A percentile compares a stretch with the other conserved stretches of the same genome.
Conservation (phyloP, 2,113 vertebrate genomes). For the Kryptolebias marmoratus region DNA sequence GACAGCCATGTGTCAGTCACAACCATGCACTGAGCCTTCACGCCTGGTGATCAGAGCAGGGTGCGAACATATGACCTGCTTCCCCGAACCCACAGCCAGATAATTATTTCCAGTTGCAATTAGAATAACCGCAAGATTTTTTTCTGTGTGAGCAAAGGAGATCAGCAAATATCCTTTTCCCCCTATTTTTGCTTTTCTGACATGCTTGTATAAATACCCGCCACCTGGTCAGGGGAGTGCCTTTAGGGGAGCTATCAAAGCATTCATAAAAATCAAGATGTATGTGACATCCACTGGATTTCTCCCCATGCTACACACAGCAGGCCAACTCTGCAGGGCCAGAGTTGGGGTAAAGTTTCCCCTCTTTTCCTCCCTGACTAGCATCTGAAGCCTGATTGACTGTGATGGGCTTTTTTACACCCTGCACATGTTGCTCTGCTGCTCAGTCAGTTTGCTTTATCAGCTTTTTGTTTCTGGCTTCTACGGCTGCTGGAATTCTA, state of each 20-base stretch:
- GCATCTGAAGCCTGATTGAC: slow-evolving; percentile 76
- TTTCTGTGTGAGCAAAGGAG: slow-evolving; percentile 57
- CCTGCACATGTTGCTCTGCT: slow-evolving; percentile 75
- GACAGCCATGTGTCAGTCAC: slow-evolving; percentile 66
- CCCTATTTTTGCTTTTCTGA: slow-evolving; percentile 66
- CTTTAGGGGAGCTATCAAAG: slow-evolving; percentile 79
- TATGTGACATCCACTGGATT: slow-evolving; percentile 79
- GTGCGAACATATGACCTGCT: slow-evolving; percentile 69
- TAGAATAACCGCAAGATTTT: slow-evolving; percentile 67
- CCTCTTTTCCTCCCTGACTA: slow-evolving; percentile 66
- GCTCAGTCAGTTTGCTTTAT: slow-evolving; percentile 42
- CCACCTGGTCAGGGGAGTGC: slow-evolving; percentile 78
- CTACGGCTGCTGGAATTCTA: slow-evolving; percentile 40
- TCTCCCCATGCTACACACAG: slow-evolving; percentile 59
- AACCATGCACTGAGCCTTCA: slow-evolving; percentile 59
- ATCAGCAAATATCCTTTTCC: slow-evolving; percentile 69
- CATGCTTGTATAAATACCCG: slow-evolving; percentile 77
- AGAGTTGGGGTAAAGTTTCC: slow-evolving; percentile 73
- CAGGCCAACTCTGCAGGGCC: slow-evolving; percentile 70
- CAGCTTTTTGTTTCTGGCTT: slow-evolving; percentile 61
- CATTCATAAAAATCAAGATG: slow-evolving; percentile 82
- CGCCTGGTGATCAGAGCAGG: slow-evolving; percentile 68
- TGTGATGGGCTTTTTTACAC: slow-evolving; percentile 77
- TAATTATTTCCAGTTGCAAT: slow-evolving; percentile 84
- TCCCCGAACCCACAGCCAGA: slow-evolving; percentile 67